phyloP scores from a whole-genome alignment of 2,888 invertebrate species.

The Erynnis tages region DNA sequence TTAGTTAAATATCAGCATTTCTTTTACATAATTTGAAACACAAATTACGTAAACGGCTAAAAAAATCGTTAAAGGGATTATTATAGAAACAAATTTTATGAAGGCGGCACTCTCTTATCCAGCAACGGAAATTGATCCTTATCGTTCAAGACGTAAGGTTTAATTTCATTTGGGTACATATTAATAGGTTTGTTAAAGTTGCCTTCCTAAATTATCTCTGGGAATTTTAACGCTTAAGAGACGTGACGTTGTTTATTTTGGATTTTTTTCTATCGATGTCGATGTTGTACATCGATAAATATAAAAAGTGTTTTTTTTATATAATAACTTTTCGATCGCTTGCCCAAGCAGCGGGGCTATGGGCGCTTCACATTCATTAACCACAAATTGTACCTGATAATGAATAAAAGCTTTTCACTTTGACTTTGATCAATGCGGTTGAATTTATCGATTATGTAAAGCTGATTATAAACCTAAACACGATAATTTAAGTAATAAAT shows the following conservation, averaged over 20 bases:
- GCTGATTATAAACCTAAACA: too few relatives aligned
- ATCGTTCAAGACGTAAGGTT: not conserved
- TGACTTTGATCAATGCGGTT: too few relatives aligned
- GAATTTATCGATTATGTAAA: too few relatives aligned
- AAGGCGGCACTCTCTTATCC: not conserved
- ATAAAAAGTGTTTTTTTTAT: too few relatives aligned
- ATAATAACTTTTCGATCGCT: too few relatives aligned
- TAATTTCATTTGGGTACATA: not conserved
- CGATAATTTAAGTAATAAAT: not conserved
- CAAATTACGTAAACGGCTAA: not conserved
- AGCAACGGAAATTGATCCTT: not conserved
- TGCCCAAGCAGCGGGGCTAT: too few relatives aligned
- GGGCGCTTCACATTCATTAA: too few relatives aligned
- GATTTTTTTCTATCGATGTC: not conserved
- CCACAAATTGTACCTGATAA: too few relatives aligned
- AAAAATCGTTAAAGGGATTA: constrained; percentile 5
- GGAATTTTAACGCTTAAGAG: not conserved
- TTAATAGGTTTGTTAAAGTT: constrained; percentile 17
- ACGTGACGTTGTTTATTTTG: not conserved
- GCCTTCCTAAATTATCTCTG: constrained; percentile 2
- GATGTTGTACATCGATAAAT: too few relatives aligned
- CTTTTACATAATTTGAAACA: too few relatives aligned
- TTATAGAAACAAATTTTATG: constrained; percentile 8
- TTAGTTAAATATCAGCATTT: too few relatives aligned
- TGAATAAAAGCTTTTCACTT: too few relatives aligned